Base-by-base conservation (phyloP, 2,888 invertebrate species). In the Acheta domesticus region DNA sequence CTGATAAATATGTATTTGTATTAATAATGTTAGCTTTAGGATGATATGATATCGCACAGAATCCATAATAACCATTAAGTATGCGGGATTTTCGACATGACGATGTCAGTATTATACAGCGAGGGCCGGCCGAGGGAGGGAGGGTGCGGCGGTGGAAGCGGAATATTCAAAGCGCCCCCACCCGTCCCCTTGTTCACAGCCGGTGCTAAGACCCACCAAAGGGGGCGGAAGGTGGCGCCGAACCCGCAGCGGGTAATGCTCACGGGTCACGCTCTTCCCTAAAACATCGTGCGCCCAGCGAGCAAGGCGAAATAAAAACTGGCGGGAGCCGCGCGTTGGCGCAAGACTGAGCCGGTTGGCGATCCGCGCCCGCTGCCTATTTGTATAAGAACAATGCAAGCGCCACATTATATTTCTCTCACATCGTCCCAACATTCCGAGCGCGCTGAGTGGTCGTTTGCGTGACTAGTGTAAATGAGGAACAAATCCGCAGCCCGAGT, bases 21-120 rank as follows among this genome's bases (percentile, higher is more conserved):
- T 62, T 62, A 62, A 62, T 62, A 62, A 19, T 62, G 62, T 62
- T 62, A 62, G 62, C 62, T 62, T 62, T 62, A 62, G 62, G 62
- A n/a, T 62, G 62, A 62, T 62, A 62, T 62, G 62, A n/a, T 62
- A 62, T 62, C 62, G 62, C 62, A n/a, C 62, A 12, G 62, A 62
- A 62, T 62, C 62, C 62, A n/a, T 62, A 62, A 62, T 62, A 62
- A 19, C 62, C 62, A 62, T 62, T 62, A 62, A 14, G 62, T 62
- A 62, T 62, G 62, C 62, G n/a, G 62, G 62, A 62, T 62, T 62
- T 62, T 62, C 62, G 62, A 62, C 62, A 62, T 62, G 62, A n/a
- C 62, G 16, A n/a, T 62, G 62, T 62, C 62, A 62, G 62, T 62
- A 62, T 62, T 14, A n/a, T 19, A n/a, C 62, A 62, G 62, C 62